Evolutionary conservation across 2,888 invertebrate species (phyloP), one percentile per base, ranked within the genome.

Genomic region (Adelphocoris suturalis): DNA sequence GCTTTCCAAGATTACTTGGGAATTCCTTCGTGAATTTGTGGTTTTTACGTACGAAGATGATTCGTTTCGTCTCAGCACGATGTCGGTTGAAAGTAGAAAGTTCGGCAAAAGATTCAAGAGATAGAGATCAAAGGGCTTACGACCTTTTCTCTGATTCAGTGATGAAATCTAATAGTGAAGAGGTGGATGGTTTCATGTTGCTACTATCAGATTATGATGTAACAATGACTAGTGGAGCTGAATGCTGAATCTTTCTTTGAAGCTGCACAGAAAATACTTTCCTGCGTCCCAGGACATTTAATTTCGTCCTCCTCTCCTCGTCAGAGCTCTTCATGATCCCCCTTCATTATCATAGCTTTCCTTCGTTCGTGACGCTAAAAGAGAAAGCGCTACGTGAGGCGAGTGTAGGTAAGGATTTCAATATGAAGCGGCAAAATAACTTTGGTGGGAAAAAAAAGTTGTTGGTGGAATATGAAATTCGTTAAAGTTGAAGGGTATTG

Each of bases 31-130:
- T n/a, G 57, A 57, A 57, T n/a, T 14, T 12, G 57, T 5, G 57
- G 57, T 57, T 68, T 68, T 68, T 61, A 61, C 23, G n/a, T 13
- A 23, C 11, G 23, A 11, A 3, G 68, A 19, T 23, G 9, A 52
- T 52, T 52, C 16, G 13, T 11, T 3, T 52, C 23, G 23, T 23
- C 68, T 68, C 9, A 23, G 68, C 68, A 23, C 68, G 68, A 68
- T 16, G 52, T 16, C 16, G 52, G 14, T 68, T 68, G 68, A 23
- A 68, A 23, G 68, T 23, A 68, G 68, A 68, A 68, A 68, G 68
- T 68, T 27, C 27, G 68, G 68, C 23, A 19, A 68, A n/a, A 68
- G 68, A 68, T 68, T 68, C 68, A 27, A 68, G 68, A 68, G 68
- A 68, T 68, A 23, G 27, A 68, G 68, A 68, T 68, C 68, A 68